phyloP scores from a whole-genome alignment of 1,140 invertebrate species.

The Wiebesia pumilae region DNA sequence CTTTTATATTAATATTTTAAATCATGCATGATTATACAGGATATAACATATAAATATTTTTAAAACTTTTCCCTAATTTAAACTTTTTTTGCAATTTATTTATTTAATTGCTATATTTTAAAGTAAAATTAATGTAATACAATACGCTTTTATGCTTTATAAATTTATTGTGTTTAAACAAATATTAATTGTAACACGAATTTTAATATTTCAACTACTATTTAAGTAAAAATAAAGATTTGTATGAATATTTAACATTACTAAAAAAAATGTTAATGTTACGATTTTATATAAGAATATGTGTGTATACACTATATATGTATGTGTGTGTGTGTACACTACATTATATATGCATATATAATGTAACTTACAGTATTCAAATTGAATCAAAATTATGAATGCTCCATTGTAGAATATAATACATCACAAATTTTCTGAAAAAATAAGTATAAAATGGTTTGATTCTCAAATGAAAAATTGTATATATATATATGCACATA shows the following conservation, averaged over 20 bases:
- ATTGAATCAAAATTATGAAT: neutral
- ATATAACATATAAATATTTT: neutral
- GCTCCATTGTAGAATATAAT: constrained; percentile 5
- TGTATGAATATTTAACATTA: neutral
- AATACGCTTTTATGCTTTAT: neutral
- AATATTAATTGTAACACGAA: neutral
- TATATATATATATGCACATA: neutral
- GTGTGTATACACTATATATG: neutral
- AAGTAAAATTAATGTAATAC: neutral
- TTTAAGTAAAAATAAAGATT: neutral
- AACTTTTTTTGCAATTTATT: neutral
- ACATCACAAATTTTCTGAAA: constrained; percentile 15
- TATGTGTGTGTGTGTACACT: too few species aligned
- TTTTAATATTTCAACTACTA: neutral
- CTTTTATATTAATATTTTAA: constrained; percentile 22
- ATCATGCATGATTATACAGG: neutral
- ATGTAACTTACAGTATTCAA: neutral
- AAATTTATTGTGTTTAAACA: neutral
- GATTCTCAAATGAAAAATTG: constrained; percentile 45
- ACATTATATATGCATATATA: neutral
- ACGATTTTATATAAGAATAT: constrained; percentile 5
- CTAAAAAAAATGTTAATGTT: neutral
- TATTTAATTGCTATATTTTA: neutral
- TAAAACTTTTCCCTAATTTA: neutral
- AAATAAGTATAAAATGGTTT: constrained; percentile 33